Base-by-base conservation (phyloP, 2,113 vertebrate genomes). In the Apeltes quadracus region DNA sequence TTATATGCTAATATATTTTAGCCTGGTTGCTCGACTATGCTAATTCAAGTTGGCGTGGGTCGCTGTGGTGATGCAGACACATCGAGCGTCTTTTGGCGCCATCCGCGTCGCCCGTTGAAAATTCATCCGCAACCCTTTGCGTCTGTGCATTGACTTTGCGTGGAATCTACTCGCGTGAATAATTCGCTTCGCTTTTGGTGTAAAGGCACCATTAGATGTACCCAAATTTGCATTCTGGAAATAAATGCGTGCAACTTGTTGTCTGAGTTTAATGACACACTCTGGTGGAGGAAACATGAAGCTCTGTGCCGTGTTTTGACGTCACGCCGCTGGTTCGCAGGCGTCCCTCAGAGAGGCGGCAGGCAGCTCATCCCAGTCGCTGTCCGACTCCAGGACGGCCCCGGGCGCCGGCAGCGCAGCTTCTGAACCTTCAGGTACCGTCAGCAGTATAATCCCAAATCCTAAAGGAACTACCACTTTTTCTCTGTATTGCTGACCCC, bases 371-470 rank as follows among this genome's bases (percentile, higher is more conserved):
- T 87, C 76, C 44, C 57, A 75, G 72, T 74, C 84, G 25, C 80
- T 82, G 78, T 55, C 81, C 6, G 89, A 89, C 39, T 87, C 69
- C 4, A 78, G 65, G 64, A 78, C 50, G 0, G 64, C 69, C 15
- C 74, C 38, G 1, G 78, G 61, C 4, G 20, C 67, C 1, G 69
- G 69, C 72, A 64, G 67, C 25, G 72, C 41, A 41, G 14, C 75
- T 14, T 78, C 76, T 29, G 83, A 82, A 36, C 78, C 46, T 3
- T 22, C 73, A 86, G 89, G 89, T 91, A 79, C 32, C 10, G 27
- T 66, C 23, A 9, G 4, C 5, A 14, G 14, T 14, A 55, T 25
- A 2, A 20, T 53, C n/a, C 32, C 8, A 6, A 64, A 64, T 23
- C 27, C n/a, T 50, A 22, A 23, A 15, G 12, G 11, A 2, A 20